Evolutionary conservation across 2,797 vertebrate genomes (phyloP).

Genomic region (Pitangus sulphuratus): DNA sequence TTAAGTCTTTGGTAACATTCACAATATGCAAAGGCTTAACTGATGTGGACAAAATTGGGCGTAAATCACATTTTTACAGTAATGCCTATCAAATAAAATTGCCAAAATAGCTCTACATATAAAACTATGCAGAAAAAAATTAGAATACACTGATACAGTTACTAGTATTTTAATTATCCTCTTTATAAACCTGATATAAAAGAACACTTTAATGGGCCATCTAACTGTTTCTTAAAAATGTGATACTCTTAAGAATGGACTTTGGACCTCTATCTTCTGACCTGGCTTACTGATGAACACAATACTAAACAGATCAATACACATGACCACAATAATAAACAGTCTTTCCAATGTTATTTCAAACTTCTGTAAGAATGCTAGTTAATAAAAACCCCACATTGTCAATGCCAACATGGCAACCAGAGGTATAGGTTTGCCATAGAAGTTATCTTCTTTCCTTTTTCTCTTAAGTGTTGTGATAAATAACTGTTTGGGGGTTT

Average conservation of each 20-base stretch:
- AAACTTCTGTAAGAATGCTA: neutral
- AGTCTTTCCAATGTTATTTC: neutral
- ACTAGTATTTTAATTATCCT: neutral
- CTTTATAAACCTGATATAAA: neutral
- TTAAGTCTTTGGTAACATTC: neutral
- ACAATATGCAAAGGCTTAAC: neutral
- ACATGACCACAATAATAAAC: neutral
- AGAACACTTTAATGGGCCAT: neutral
- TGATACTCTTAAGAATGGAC: neutral
- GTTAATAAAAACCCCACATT: accelerated
- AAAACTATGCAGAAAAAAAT: neutral
- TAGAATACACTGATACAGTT: neutral
- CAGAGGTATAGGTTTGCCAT: neutral
- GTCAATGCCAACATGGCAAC: neutral
- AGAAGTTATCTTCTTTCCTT: neutral
- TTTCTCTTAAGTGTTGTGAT: neutral
- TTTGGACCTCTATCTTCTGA: neutral
- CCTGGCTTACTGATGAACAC: neutral
- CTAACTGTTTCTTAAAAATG: neutral
- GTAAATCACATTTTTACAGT: neutral
- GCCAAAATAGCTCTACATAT: neutral
- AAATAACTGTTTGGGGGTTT: neutral
- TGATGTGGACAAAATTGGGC: neutral
- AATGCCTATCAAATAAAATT: neutral
- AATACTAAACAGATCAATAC: too few species aligned